These are phyloP conservation scores for Acanthiza pusilla DNA, from an alignment of 2,797 vertebrate genomes.

Conservation along the genomic window DNA sequence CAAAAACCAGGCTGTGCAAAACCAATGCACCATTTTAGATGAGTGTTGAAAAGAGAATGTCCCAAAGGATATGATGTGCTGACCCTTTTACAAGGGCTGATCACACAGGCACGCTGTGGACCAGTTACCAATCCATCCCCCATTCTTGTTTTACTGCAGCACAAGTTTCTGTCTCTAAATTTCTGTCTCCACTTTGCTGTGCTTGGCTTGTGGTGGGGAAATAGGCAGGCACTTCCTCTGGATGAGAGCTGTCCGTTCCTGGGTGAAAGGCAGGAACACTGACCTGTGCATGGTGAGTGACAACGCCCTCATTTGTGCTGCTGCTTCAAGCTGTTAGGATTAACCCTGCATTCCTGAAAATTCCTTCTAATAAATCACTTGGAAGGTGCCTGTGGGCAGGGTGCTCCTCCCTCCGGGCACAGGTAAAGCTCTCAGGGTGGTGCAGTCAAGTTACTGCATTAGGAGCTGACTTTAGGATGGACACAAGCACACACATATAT, in stretches of 20 bases:
- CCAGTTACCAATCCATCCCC: accelerated
- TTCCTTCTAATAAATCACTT: not conserved
- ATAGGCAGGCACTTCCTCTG: accelerated
- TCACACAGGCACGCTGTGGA: accelerated
- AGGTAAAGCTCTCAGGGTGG: not conserved
- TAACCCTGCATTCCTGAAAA: conserved; percentile 8
- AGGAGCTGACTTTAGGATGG: not conserved
- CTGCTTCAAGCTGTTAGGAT: not conserved
- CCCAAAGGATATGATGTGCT: not conserved
- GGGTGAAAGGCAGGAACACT: not conserved
- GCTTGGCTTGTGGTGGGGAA: not conserved
- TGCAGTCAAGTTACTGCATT: not conserved
- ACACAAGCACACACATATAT: not conserved
- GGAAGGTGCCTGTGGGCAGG: not conserved
- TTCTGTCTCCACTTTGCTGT: not conserved
- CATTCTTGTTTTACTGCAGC: not conserved
- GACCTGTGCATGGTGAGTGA: accelerated
- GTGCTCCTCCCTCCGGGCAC: not conserved
- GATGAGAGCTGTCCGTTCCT: not conserved
- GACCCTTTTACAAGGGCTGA: not conserved
- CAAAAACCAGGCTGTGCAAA: too few relatives aligned
- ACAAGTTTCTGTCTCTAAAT: not conserved
- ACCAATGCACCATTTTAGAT: not conserved
- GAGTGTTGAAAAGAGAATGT: not conserved
- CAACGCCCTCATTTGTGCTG: not conserved